Base-by-base conservation (phyloP, 2,888 invertebrate species). In the Nowickia ferox region DNA sequence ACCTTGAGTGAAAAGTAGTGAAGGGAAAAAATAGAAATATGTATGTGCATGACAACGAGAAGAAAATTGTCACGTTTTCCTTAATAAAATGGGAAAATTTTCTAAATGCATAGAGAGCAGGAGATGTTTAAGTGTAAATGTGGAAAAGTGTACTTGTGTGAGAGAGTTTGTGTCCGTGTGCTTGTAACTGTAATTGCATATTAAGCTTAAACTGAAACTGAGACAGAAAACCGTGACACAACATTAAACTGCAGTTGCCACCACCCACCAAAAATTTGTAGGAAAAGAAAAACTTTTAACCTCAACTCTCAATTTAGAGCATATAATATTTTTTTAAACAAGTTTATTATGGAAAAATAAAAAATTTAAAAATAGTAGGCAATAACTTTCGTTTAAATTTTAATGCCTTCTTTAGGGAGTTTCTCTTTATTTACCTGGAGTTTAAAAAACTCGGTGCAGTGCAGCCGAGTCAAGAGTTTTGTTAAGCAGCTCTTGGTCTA, bases 51-150 rank as follows among this genome's bases (percentile, higher is more conserved):
- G n/a, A 59, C 19, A 55, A 68, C 19, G 51, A 65, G 22, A 63
- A 38, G 68, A 72, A 80, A 79, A 86, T 80, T 86, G 79, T 80
- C 83, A 86, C 83, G 83, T 80, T 80, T 84, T 66, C 38, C 55
- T 22, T 69, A 55, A 61, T 30, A 76, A 78, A 75, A 75, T 78
- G 72, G 17, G 71, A 75, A 77, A 46, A 75, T 69, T 55, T 71
- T 74, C 57, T 44, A 79, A 86, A 76, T 79, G 53, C 61, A 68
- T 65, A 59, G 9, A 44, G 38, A 77, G 48, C 44, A 48, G n/a
- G 13, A 61, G 51, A 69, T 61, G 51, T 19, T 17, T 55, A 15
- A 40, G 42, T 51, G 51, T 40, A 68, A 40, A 38, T 51, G 17
- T 19, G 10, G 9, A 4, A n/a, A 0, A n/a, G 13, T 19, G 13